These are phyloP conservation scores for Hipparchia sbordonii DNA, from an alignment of 2,888 invertebrate species.

Conservation along the genomic window DNA sequence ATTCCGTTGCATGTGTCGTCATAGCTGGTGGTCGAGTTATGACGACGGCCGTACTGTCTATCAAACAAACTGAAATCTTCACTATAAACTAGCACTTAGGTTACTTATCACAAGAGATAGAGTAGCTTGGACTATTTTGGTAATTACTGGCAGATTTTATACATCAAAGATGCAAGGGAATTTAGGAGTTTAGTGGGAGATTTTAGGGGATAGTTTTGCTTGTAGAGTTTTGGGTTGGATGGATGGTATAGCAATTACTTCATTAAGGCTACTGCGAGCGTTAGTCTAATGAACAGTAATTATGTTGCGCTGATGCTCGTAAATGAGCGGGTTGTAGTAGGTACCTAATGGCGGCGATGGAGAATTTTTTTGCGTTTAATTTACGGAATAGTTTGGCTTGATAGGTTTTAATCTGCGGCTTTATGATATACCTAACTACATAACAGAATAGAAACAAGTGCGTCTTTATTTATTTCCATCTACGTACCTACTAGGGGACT, in stretches of 20 bases:
- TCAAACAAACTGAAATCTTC: neutral
- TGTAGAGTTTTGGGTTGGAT: slow-evolving; percentile 23
- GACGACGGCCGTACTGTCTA: slow-evolving; percentile 24
- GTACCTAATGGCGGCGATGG: slow-evolving; percentile 29
- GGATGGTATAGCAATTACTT: slow-evolving; percentile 61
- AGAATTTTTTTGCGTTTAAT: slow-evolving; percentile 37
- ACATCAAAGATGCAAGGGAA: slow-evolving; percentile 8
- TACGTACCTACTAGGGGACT: neutral
- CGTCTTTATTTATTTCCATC: no score
- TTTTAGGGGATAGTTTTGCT: slow-evolving; percentile 24
- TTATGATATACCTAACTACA: neutral
- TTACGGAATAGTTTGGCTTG: slow-evolving; percentile 25
- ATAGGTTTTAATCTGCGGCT: slow-evolving; percentile 24
- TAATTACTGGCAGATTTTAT: neutral
- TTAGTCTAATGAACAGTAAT: slow-evolving; percentile 69
- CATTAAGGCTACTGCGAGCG: slow-evolving; percentile 63
- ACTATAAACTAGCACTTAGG: slow-evolving; percentile 3
- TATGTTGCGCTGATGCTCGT: slow-evolving; percentile 63
- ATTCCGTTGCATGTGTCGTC: slow-evolving; percentile 39
- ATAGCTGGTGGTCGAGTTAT: slow-evolving; percentile 41
- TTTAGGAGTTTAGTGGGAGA: neutral
- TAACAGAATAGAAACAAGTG: neutral
- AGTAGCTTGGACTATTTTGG: slow-evolving; percentile 9
- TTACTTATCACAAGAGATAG: neutral
- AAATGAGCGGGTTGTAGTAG: slow-evolving; percentile 42